phyloP scores from a whole-genome alignment of 2,888 invertebrate genomes.

The Agriopis aurantiaria region DNA sequence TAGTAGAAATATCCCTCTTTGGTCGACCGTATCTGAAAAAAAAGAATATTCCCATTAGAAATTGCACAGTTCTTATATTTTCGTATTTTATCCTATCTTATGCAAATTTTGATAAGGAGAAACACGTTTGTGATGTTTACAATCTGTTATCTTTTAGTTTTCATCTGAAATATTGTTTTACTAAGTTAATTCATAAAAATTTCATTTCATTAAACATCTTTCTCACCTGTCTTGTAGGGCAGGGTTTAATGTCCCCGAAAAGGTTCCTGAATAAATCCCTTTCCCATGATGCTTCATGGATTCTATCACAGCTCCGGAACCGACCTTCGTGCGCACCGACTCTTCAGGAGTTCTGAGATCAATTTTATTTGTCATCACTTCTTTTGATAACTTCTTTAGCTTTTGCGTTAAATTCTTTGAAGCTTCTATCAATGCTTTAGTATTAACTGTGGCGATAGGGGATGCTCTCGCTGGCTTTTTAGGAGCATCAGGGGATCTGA shows the following conservation, averaged over 20 bases:
- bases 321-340: conserved; percentile 77
- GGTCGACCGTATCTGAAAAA: conserved; percentile 92
- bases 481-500: conserved; percentile 73
- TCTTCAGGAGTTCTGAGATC: conserved; percentile 82
- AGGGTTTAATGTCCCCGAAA: conserved; percentile 97
- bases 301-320: conserved; percentile 93
- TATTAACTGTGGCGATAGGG: conserved; percentile 85
- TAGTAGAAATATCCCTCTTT: conserved; percentile 97
- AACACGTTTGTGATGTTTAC: conserved; percentile 16
- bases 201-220: conserved; percentile 1
- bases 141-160: conserved; percentile 31
- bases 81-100: conserved; percentile 13
- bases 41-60: background rate
- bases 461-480: conserved; percentile 72
- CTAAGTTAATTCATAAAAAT: conserved; percentile 13
- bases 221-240: conserved; percentile 93
- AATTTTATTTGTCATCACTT: conserved; percentile 92
- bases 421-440: conserved; percentile 94
- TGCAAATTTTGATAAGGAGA: conserved; percentile 31
- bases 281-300: conserved; percentile 97
- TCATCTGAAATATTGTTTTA: conserved; percentile 20
- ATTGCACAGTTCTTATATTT: conserved; percentile 1
- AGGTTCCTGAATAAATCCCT: conserved; percentile 98
- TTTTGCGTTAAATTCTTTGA: conserved; percentile 97
- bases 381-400: conserved; percentile 94